Evolutionary conservation across 2,888 invertebrate species (phyloP), one percentile per base, ranked within the genome.

Genomic region (Hypena proboscidalis): DNA sequence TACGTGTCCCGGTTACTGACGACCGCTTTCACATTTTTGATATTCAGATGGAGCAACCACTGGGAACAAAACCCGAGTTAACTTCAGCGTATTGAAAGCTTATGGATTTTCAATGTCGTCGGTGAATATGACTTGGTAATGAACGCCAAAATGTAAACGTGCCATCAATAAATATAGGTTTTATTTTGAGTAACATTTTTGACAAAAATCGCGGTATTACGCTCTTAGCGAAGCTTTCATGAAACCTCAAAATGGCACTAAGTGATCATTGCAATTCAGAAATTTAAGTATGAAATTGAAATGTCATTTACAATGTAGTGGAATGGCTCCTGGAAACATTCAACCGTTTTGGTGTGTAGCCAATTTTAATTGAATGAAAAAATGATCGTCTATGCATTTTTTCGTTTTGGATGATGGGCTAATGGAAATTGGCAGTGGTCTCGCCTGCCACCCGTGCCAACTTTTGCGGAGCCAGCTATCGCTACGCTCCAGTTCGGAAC

Each of bases 331-430:
- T 53, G 57, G 56, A 67, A 73, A 70, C 62, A 66, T 67, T 71
- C 58, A 68, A 70, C 70, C 77, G 73, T 75, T 81, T 81, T 83
- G 82, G 84, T 88, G 74, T 73, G 75, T 66, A 60, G 86, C 86
- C 88, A 89, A 87, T 89, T 85, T 88, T 87, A 90, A 89, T 90
- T 89, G 88, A 89, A 89, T 87, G 80, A 88, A 90, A 90, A 89
- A 88, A 84, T 86, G 84, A 84, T 87, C 84, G 86, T 84, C 86
- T 85, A 83, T 86, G 84, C 86, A 80, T 83, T 88, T 89, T 88
- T 90, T 88, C 86, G 86, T 86, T 88, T 89, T 86, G 88, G 83
- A 83, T 88, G 88, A 89, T 86, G 86, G 82, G 88, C 80, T 88
- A 88, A 88, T 88, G 89, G 88, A 88, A 88, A 90, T 89, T 90